phyloP scores from a whole-genome alignment of 2,797 vertebrate genomes.

The Amphiprion clarkii region DNA sequence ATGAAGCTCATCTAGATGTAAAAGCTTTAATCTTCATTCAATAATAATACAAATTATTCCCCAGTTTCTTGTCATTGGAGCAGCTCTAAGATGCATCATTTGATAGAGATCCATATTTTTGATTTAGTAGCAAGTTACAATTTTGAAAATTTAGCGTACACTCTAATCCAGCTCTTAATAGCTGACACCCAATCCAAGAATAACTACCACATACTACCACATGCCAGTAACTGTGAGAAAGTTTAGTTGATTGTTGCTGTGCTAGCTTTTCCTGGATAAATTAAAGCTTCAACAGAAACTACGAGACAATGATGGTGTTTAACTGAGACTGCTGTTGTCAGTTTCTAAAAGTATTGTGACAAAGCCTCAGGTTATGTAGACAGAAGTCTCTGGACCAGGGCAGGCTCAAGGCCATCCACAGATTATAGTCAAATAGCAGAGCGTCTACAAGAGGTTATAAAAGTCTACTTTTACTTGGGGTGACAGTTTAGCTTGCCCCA shows the following conservation, averaged over 20 bases:
- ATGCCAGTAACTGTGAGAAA: constrained; percentile 15
- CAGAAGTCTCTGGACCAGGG: constrained; percentile 11
- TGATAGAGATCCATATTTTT: constrained; percentile 2
- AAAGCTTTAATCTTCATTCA: constrained; percentile 18
- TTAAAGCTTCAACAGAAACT: constrained; percentile 39
- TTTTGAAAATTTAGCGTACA: constrained; percentile 5
- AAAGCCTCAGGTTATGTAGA: constrained; percentile 31
- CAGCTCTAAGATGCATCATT: neutral
- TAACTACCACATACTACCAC: neutral
- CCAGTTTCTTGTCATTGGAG: neutral
- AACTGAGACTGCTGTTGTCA: constrained; percentile 27
- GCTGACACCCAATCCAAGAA: constrained; percentile 14
- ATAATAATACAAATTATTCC: neutral
- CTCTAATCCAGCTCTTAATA: constrained; percentile 3
- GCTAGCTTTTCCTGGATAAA: constrained; percentile 36
- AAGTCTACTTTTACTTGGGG: constrained; percentile 23
- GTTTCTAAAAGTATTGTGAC: constrained; percentile 38
- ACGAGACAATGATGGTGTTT: constrained; percentile 23
- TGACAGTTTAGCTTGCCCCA: constrained; percentile 17
- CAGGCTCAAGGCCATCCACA: constrained; percentile 17
- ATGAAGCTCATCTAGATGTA: constrained; percentile 12
- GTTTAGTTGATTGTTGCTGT: constrained; percentile 30
- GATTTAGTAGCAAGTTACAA: neutral
- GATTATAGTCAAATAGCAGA: constrained; percentile 24
- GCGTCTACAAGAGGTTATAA: constrained; percentile 3